Conservation (phyloP, 1,140 invertebrate species). For the Lepidurus apus region DNA sequence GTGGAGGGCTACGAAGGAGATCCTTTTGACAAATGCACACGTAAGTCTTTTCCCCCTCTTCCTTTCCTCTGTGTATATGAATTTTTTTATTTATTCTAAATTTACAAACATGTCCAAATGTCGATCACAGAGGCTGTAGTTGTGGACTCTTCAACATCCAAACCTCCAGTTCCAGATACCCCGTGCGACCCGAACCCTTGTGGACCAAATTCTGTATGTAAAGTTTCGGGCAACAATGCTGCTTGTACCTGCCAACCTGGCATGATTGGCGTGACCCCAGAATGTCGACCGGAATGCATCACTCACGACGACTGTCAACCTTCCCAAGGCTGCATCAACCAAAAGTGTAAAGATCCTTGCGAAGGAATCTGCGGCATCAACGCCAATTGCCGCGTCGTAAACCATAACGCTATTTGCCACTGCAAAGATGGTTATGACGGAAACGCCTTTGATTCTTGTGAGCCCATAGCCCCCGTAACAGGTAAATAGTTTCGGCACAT, state of each 20-base stretch:
- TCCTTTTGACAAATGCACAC: slow-evolving; percentile 57
- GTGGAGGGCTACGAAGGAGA: slow-evolving; percentile 70
- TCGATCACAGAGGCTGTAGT: slow-evolving; percentile 3
- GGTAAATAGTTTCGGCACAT: slow-evolving; percentile 10
- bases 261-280: slow-evolving; percentile 42
- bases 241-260: slow-evolving; percentile 62
- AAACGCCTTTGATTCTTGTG: slow-evolving; percentile 66
- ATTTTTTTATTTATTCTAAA: slow-evolving; percentile 23
- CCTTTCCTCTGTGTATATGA: background rate
- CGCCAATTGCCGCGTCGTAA: slow-evolving; percentile 62
- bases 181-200: slow-evolving; percentile 35
- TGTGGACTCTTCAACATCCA: slow-evolving; percentile 48
- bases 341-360: slow-evolving; percentile 56
- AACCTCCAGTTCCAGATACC: slow-evolving; percentile 46
- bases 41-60: slow-evolving; percentile 1
- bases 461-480: background rate
- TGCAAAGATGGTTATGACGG: slow-evolving; percentile 73
- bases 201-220: slow-evolving; percentile 33
- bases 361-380: slow-evolving; percentile 72
- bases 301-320: slow-evolving; percentile 63
- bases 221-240: slow-evolving; percentile 42
- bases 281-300: slow-evolving; percentile 66
- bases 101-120: slow-evolving; percentile 30
- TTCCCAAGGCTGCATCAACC: slow-evolving; percentile 48
- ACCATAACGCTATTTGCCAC: slow-evolving; percentile 64